Base-by-base conservation (phyloP, 2,888 invertebrate genomes). In the Synanthedon myopaeformis region DNA sequence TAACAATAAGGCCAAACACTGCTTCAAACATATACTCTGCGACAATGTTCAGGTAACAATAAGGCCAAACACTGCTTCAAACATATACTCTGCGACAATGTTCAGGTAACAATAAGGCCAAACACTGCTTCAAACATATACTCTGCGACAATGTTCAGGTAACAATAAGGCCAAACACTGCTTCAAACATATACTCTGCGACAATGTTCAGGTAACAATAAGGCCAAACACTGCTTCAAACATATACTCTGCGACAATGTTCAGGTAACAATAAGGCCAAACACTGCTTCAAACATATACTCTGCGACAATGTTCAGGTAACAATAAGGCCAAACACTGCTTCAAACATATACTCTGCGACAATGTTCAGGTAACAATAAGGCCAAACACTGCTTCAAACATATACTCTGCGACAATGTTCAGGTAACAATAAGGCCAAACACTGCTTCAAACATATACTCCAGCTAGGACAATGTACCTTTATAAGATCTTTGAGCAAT, bases 341-440 rank as follows among this genome's bases (percentile, higher is more conserved):
- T n/a, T n/a, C n/a, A n/a, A n/a, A 4, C 23, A 23, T 3, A 23
- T 4, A 3, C 23, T 23, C 1, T 4, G 23, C 23, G 4, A 23
- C 23, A 23, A 23, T 23, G 23, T 23, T 4, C 23, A 23, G 4
- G 23, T 23, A 4, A 23, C 23, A 23, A 4, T 23, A 23, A 23
- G 1, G 91, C 96, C 28, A 93, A 92, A 71, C 94, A 93, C n/a
- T n/a, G n/a, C n/a, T n/a, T 89, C 52, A 92, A 92, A 71, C 97
- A 97, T 73, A 94, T 97, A 65, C 85, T 96, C 51, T 90, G 90
- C 53, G 92, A 92, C 59, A 74, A 78, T 4, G 87, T 90, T 0
- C 90, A 91, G 82, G 89, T 88, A 11, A 45, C 23, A 23, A 23
- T 23, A 23, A 23, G 23, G 4, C 23, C 17, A 17, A 17, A 17